Base-by-base conservation (phyloP, 2,888 invertebrate species). In the Hipparchia sbordonii region DNA sequence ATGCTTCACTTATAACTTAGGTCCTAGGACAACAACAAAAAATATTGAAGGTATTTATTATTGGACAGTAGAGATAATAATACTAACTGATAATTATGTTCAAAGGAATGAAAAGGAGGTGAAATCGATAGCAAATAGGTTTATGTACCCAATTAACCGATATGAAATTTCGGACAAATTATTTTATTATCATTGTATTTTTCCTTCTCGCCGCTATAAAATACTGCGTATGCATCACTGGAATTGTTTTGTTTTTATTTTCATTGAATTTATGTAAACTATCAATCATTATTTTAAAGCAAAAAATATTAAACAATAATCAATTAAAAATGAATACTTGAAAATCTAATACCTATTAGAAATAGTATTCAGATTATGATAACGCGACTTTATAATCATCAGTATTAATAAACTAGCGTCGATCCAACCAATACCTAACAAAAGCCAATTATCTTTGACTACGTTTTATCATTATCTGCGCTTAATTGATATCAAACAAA, bases 401-500 rank as follows among this genome's bases (percentile, higher is more conserved):
- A 74, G 48, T 66, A 60, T 56, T 72, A 67, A 77, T 74, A 71
- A 67, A 66, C 73, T 62, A 70, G 70, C 70, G 74, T 76, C 77
- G 77, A 79, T 82, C 79, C 76, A 75, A 63, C 76, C 81, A 77
- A 80, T 77, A 76, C 74, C 73, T 65, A 80, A 82, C 79, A 80
- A 80, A 80, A 80, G 78, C 72, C 72, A 77, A 77, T 78, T 81
- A 82, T 80, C 80, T 77, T 69, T 73, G 73, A 72, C 77, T 79
- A 78, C 78, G 74, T 71, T 75, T 89, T 89, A 89, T 90, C 89
- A 81, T 82, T 89, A 89, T 89, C 88, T 82, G 80, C 80, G 79
- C 80, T 82, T 87, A 89, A 89, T 91, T 90, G 91, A 90, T 92
- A 92, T 84, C 87, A 87, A 87, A 88, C 86, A 90, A 87, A 87